Conservation (phyloP, 1,140 invertebrate genomes). For the Schlechtendalia chinensis region DNA sequence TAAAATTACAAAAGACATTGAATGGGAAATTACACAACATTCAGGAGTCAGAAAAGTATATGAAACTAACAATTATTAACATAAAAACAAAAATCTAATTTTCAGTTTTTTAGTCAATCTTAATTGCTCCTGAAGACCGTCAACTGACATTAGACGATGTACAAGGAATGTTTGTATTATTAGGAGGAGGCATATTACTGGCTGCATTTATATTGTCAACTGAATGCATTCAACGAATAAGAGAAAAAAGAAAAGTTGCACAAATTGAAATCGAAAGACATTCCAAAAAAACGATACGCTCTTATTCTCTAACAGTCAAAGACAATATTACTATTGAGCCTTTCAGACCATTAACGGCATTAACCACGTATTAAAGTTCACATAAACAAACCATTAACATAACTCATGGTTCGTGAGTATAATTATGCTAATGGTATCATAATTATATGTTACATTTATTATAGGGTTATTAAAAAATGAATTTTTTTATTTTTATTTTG, state of each 20-base stretch:
- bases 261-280: neutral
- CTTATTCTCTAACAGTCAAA: neutral
- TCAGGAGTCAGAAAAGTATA: slow-evolving; percentile 51
- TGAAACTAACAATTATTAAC: neutral
- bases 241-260: neutral
- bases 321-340: neutral
- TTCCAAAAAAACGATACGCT: neutral
- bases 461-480: neutral
- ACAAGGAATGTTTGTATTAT: slow-evolving; percentile 74
- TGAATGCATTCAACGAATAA: slow-evolving; percentile 51
- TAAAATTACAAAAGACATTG: slow-evolving; percentile 67
- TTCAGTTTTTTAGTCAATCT: slow-evolving; percentile 48
- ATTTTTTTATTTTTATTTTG: no score
- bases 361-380: neutral
- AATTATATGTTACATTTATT: neutral
- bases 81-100: neutral
- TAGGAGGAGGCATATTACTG: slow-evolving; percentile 66
- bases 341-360: slow-evolving; percentile 17
- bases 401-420: neutral
- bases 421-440: neutral
- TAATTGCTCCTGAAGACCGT: slow-evolving; percentile 62
- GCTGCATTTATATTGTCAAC: slow-evolving; percentile 56
- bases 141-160: slow-evolving; percentile 71
- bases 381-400: neutral
- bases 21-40: slow-evolving; percentile 62